Conservation (phyloP, 2,888 invertebrate species). For the Hypomecis atomaria region DNA sequence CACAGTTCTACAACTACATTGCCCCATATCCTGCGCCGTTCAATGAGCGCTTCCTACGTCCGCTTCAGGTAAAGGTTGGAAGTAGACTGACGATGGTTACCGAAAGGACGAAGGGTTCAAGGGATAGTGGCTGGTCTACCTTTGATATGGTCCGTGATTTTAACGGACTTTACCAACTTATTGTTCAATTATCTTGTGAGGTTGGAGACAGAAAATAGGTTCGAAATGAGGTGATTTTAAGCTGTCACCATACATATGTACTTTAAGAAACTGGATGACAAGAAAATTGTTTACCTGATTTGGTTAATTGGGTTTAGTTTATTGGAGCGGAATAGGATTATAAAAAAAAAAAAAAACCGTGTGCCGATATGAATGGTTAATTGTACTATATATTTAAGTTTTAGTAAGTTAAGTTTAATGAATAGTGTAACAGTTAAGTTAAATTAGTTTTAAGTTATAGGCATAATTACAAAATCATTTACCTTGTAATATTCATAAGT, state of each 20-base stretch:
- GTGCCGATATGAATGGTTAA: too few relatives aligned
- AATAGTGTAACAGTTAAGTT: too few relatives aligned
- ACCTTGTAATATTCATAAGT: too few relatives aligned
- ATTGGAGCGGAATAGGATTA: too few relatives aligned
- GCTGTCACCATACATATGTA: not conserved
- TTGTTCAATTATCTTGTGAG: slow-evolving; percentile 7
- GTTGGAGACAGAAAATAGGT: not conserved
- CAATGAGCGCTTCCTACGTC: slow-evolving; percentile 47
- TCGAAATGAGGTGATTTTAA: not conserved
- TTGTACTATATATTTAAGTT: too few relatives aligned
- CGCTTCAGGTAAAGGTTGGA: slow-evolving; percentile 9
- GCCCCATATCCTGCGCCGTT: slow-evolving; percentile 30
- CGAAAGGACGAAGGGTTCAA: slow-evolving; percentile 8
- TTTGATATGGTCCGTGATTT: slow-evolving; percentile 28
- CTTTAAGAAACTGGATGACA: not conserved
- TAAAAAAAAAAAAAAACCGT: too few relatives aligned
- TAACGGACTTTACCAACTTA: slow-evolving; percentile 19
- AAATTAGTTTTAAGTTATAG: too few relatives aligned
- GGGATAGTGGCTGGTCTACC: not conserved
- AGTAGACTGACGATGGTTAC: slow-evolving; percentile 22
- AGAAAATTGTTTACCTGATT: not conserved
- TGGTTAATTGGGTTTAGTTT: not conserved
- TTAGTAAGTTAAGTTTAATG: too few relatives aligned
- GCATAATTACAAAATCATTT: too few relatives aligned
- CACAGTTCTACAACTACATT: not conserved